Percentiles rank a stretch among this genome's conserved stretches.
Evolutionary conservation across 2,888 invertebrate genomes (phyloP).

Genomic region (Patella pellucida): DNA sequence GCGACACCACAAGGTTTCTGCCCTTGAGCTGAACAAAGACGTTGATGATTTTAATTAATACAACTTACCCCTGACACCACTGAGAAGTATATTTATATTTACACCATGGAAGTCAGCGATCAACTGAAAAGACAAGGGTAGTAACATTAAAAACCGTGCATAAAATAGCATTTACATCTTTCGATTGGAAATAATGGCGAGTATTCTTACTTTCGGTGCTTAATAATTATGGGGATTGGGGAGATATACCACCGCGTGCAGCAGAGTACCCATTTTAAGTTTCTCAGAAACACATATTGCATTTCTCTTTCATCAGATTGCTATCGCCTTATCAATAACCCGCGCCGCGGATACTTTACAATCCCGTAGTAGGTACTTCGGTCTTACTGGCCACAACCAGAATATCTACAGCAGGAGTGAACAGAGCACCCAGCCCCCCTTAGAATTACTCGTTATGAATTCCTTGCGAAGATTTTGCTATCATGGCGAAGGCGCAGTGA

Average conservation of each 20-base stretch:
- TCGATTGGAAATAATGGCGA: too few relatives aligned
- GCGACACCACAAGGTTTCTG: neutral
- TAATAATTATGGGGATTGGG: too few relatives aligned
- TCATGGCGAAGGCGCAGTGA: neutral
- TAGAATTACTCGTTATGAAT: neutral
- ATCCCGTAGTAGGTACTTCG: conserved; percentile 10
- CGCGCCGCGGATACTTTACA: neutral
- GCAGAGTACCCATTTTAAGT: too few relatives aligned
- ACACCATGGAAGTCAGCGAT: conserved; percentile 62
- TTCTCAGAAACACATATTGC: too few relatives aligned
- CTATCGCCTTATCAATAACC: too few relatives aligned
- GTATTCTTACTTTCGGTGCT: too few relatives aligned
- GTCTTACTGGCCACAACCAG: neutral
- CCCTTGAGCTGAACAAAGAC: neutral
- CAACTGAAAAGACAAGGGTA: conserved; percentile 41
- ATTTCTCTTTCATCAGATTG: too few relatives aligned
- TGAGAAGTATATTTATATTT: conserved; percentile 56
- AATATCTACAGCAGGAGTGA: neutral
- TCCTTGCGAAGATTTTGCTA: too few relatives aligned
- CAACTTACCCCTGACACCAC: conserved; percentile 56
- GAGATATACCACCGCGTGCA: too few relatives aligned
- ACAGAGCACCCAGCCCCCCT: neutral
- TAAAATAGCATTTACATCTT: neutral
- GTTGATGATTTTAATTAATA: too few relatives aligned
- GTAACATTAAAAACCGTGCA: neutral